A percentile compares a stretch with the other conserved stretches of the same genome.
These are phyloP conservation scores for Merops nubicus DNA, from an alignment of 2,113 vertebrate species.

Conservation along the genomic window DNA sequence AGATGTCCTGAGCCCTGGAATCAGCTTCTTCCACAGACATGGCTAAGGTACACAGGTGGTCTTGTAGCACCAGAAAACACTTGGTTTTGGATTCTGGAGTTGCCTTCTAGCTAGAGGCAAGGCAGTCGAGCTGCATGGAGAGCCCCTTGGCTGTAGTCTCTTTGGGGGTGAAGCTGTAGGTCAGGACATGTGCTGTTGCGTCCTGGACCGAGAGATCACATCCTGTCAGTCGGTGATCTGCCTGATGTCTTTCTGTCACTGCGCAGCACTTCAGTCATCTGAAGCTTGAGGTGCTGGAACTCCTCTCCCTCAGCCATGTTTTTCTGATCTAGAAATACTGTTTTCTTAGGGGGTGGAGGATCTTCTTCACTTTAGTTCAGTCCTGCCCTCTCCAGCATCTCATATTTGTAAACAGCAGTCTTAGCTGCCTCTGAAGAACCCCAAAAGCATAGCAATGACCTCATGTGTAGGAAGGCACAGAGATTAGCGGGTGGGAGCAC, in stretches of 20 bases:
- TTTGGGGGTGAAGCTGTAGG: neutral
- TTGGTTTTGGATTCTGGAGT: neutral
- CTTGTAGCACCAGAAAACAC: neutral
- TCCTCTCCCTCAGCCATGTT: neutral
- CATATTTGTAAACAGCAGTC: neutral
- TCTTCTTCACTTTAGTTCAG: neutral
- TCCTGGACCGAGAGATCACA: fast-evolving
- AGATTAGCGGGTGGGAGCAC: neutral
- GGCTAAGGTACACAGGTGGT: neutral
- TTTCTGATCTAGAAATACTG: neutral
- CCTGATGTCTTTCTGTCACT: neutral
- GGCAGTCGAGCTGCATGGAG: neutral
- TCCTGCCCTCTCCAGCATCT: neutral
- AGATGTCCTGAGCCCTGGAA: neutral
- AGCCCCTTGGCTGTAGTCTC: neutral
- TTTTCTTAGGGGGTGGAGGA: neutral
- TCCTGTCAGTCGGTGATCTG: neutral
- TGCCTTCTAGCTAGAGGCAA: neutral
- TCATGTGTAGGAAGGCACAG: neutral
- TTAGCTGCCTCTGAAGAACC: neutral
- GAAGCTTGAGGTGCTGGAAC: neutral
- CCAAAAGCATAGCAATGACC: neutral
- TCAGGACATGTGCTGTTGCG: neutral
- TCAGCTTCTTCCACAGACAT: neutral
- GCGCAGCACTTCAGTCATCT: neutral